A percentile compares a stretch with the other conserved stretches of the same genome.
Evolutionary conservation across 2,113 vertebrate genomes (phyloP).

Genomic region (Perca schrenkii): DNA sequence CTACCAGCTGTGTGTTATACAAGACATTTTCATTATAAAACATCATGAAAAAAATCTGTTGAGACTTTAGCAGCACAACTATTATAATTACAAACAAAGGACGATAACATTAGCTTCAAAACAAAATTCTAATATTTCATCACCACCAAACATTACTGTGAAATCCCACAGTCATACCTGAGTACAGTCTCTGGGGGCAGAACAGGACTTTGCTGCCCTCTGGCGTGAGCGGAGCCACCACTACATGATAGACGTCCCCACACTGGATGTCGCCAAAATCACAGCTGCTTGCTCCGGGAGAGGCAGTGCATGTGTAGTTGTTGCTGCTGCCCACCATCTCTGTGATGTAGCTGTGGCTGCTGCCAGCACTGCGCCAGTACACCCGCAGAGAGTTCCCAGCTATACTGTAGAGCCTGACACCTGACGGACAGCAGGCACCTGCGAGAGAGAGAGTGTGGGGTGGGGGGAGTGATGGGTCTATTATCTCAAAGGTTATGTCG

Average conservation of each 20-base stretch:
- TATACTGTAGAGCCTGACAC: slow-evolving; percentile 88
- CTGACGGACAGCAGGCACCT: slow-evolving; percentile 93
- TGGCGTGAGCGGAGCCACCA: slow-evolving; percentile 86
- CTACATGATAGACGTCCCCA: slow-evolving; percentile 87
- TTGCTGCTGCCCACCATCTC: slow-evolving; percentile 83
- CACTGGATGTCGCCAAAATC: slow-evolving; percentile 86
- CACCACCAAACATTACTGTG: background rate
- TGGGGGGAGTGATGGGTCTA: background rate
- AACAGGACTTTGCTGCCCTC: slow-evolving; percentile 84
- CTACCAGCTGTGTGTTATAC: background rate
- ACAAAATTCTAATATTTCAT: background rate
- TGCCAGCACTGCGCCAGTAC: slow-evolving; percentile 84
- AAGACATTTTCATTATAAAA: no score
- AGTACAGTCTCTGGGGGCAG: slow-evolving; percentile 90
- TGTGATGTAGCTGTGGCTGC: slow-evolving; percentile 77
- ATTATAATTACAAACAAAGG: background rate
- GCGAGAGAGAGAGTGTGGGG: background rate
- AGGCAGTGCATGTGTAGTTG: slow-evolving; percentile 87
- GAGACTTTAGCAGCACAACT: background rate
- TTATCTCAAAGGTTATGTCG: background rate
- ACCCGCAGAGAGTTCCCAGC: slow-evolving; percentile 86
- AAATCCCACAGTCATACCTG: slow-evolving; percentile 82
- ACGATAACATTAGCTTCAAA: background rate
- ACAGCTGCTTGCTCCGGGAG: slow-evolving; percentile 84
- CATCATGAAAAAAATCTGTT: background rate